These are phyloP conservation scores for Tetrax tetrax DNA, from an alignment of 2,113 vertebrate species.

Conservation along the genomic window DNA sequence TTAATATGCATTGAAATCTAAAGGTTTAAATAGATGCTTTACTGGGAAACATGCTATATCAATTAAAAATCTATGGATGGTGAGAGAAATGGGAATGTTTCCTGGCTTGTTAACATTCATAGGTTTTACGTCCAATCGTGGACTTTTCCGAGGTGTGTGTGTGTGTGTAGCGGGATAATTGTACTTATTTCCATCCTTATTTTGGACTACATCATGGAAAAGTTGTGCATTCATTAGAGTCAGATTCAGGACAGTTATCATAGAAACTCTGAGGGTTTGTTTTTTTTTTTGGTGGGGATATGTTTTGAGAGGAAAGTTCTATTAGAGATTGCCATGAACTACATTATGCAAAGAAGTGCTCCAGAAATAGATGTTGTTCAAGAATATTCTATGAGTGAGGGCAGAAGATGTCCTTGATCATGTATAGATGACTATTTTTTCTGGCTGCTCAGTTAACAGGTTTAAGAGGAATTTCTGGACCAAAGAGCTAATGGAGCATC, in stretches of 20 bases:
- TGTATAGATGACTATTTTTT: not conserved
- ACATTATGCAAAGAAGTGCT: not conserved
- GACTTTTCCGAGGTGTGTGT: not conserved
- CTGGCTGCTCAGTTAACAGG: not conserved
- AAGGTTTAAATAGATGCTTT: not conserved
- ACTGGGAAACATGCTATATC: not conserved
- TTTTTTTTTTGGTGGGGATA: fast-evolving
- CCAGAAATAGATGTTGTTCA: not conserved
- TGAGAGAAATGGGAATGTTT: not conserved
- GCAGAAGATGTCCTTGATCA: not conserved
- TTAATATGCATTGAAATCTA: not conserved
- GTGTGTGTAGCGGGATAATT: not conserved
- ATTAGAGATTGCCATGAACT: not conserved
- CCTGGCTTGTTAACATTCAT: not conserved
- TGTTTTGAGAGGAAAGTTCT: not conserved
- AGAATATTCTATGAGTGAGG: not conserved
- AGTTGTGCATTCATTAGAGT: not conserved
- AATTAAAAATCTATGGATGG: not conserved
- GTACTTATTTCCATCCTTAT: not conserved
- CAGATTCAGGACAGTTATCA: not conserved
- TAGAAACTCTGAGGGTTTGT: not conserved
- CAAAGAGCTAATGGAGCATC: not conserved
- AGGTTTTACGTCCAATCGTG: not conserved
- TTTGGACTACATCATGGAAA: not conserved
- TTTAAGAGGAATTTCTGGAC: not conserved